A percentile compares a stretch with the other conserved stretches of the same genome.
Conservation (phyloP, 2,888 invertebrate species). For the Coleophora deauratella region DNA sequence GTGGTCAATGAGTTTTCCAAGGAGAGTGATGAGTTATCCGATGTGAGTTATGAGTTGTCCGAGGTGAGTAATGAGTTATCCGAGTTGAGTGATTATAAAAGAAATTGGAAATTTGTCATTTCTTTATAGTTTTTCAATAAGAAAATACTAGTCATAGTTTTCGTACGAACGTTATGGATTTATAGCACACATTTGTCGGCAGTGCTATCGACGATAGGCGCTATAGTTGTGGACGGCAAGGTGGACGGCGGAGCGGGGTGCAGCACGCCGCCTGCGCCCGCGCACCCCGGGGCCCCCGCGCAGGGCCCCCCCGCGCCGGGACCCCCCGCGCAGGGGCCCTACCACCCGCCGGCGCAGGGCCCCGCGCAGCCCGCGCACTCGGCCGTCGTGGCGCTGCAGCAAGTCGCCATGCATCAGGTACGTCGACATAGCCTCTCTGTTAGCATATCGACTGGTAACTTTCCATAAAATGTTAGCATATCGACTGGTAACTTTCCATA, state of each 20-base stretch:
- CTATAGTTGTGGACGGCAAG: conserved; percentile 88
- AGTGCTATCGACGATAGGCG: conserved; percentile 86
- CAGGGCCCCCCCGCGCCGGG: conserved; percentile 20
- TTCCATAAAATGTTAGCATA: too few species aligned
- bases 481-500: too few species aligned
- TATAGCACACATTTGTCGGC: conserved; percentile 7
- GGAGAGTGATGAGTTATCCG: too few species aligned
- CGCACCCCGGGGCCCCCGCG: conserved; percentile 12
- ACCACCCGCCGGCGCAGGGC: conserved; percentile 34
- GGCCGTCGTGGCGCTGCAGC: conserved; percentile 55
- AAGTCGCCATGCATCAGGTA: conserved; percentile 64
- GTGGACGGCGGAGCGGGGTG: conserved; percentile 74
- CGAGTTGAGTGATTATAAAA: too few species aligned
- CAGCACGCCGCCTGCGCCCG: conserved; percentile 58
- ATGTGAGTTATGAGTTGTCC: too few species aligned
- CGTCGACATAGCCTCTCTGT: background rate
- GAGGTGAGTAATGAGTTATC: too few species aligned
- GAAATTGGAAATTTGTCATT: too few species aligned
- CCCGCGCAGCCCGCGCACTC: conserved; percentile 36
- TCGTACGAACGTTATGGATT: too few species aligned
- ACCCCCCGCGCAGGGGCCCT: conserved; percentile 34
- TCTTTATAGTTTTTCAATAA: too few species aligned
- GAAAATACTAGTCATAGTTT: too few species aligned
- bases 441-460: too few species aligned
- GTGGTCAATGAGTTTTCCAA: too few species aligned